Percentiles rank a stretch among this genome's conserved stretches.
These are phyloP conservation scores for Aphis craccivora DNA, from an alignment of 1,140 invertebrate species.

Conservation along the genomic window DNA sequence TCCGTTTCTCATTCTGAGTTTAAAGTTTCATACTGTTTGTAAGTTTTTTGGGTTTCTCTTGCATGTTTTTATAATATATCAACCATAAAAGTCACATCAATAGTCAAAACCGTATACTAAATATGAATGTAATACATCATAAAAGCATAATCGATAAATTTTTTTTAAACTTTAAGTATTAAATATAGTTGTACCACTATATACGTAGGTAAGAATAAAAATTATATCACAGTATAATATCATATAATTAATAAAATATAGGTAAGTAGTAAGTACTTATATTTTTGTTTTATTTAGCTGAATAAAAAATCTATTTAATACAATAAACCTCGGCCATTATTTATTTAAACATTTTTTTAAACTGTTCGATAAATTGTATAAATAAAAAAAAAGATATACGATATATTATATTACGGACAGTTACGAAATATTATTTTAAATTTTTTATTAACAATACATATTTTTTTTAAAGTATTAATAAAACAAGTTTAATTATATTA, in stretches of 20 bases:
- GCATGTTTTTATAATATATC: constrained; percentile 1
- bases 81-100: constrained; percentile 3
- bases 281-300: background rate
- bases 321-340: no score
- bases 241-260: no score
- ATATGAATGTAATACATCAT: background rate
- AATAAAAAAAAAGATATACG: no score
- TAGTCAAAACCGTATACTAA: background rate
- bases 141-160: background rate
- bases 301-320: background rate
- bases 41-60: background rate
- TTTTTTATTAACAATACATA: no score
- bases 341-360: no score
- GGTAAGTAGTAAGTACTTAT: no score
- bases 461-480: no score
- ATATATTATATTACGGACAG: no score
- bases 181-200: background rate
- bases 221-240: no score
- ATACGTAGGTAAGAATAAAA: background rate
- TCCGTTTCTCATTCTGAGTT: background rate
- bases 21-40: constrained; percentile 21
- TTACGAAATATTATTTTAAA: no score
- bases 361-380: no score
- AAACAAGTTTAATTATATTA: no score
- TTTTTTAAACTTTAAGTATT: background rate